Conservation (phyloP, 2,888 invertebrate species). For the Villa cingulata region DNA sequence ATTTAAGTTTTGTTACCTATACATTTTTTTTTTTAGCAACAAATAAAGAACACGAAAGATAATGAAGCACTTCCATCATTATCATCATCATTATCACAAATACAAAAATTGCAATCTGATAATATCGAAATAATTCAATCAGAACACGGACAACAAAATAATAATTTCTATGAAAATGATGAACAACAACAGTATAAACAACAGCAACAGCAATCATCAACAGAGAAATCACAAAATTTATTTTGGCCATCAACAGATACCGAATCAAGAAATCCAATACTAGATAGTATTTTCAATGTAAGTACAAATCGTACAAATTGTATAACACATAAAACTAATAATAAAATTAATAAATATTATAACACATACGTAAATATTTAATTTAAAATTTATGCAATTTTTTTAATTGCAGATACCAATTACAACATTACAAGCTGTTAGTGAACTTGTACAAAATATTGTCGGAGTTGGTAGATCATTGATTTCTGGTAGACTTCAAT, state of each 20-base stretch:
- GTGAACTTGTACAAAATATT: slow-evolving; percentile 13
- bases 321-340: too few species aligned
- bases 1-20: background rate
- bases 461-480: slow-evolving; percentile 3
- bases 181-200: too few species aligned
- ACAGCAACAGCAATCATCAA: background rate
- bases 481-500: background rate
- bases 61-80: background rate
- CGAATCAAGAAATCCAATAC: slow-evolving; percentile 4
- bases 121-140: background rate
- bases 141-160: background rate
- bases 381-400: background rate
- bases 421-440: slow-evolving; percentile 14
- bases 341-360: too few species aligned
- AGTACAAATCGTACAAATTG: too few species aligned
- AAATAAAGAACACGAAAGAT: background rate
- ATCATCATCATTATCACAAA: background rate
- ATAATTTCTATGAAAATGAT: background rate
- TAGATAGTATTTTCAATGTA: slow-evolving; percentile 8
- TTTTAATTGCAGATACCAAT: slow-evolving; percentile 13
- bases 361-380: too few species aligned
- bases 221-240: slow-evolving; percentile 5
- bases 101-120: background rate
- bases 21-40: background rate
- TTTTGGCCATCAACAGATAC: background rate